Evolutionary conservation across 2,888 invertebrate genomes (phyloP), one percentile per base, ranked within the genome.

Genomic region (Poecilus cupreus): DNA sequence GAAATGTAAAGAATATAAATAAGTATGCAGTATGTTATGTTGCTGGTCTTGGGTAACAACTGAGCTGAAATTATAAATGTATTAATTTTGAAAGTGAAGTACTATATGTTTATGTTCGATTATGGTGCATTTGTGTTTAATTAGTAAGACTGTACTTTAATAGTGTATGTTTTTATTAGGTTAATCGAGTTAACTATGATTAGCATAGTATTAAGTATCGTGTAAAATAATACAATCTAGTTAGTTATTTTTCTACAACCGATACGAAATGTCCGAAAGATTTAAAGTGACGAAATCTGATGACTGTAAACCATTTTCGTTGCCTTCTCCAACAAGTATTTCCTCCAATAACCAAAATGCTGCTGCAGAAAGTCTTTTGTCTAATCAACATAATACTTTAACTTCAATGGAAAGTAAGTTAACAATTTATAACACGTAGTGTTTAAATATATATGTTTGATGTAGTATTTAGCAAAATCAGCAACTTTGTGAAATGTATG

Each of bases 261-360:
- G 43, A 16, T 46, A n/a, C 72, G 72, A 72, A 72, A 75, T 75
- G 75, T 75, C 75, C 49, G 75, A 75, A 49, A 75, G 75, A 51
- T 75, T 75, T 51, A 75, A 32, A 75, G 75, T 75, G 75, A 75
- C 75, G n/a, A 75, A 51, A 75, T 75, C 75, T 51, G 75, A 75
- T 32, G 75, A 75, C 24, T 75, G 32, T 75, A 51, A 75, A 32
- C 51, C 75, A 49, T 51, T 75, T 51, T 75, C 75, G 32, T 51
- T 49, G 16, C 51, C 51, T 32, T 49, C 51, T 51, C 75, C 75
- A 26, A 32, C 49, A 32, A 75, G 75, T 75, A 75, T 51, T 75
- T 72, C 72, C 43, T 46, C 43, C 49, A 49, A 72, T 37, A 51
- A 49, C 54, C 51, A 54, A 75, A 75, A 72, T 72, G 49, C 51